Base-by-base conservation (phyloP, 2,113 vertebrate species). In the Misgurnus anguillicaudatus region DNA sequence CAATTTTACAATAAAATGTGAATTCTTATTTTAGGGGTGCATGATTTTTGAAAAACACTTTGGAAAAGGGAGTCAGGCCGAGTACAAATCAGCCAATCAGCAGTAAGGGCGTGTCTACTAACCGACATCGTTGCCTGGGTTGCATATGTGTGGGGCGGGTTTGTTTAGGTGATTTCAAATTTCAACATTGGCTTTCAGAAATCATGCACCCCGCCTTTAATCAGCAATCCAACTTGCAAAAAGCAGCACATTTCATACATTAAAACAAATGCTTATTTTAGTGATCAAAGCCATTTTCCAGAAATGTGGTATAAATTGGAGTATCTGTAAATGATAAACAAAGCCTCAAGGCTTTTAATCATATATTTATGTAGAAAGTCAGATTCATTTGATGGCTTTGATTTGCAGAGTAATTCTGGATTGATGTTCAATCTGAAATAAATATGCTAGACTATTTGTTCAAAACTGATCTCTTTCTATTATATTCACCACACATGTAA, bases 381-480 rank as follows among this genome's bases (percentile, higher is more conserved):
- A 8, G 1, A 17, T 66, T 78, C 13, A 55, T 78, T 82, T 72
- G 4, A 60, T 19, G 4, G 48, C 65, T 6, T 42, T 66, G 51
- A 45, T 66, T 47, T 69, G 42, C 11, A 36, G 31, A 65, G 38
- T 3, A 42, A 31, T 24, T 24, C 17, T 77, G 68, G 55, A 66
- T 42, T 51, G 21, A 42, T 9, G 45, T 58, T 60, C 4, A 9
- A 17, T 41, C 48, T 63, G 19, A 36, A 47, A 21, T 9, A 16
- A 11, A 61, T 55, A 55, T 62, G 24, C 21, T 63, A 42, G 48
- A 55, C 2, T 39, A n/a, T 9, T 14, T 48, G 69, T 77, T 58
- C 17, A 76, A 64, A 79, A 47, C 47, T 41, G 42, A 72, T 71
- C 17, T 55, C 58, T 75, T 5, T 14, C 41, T 41, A 14, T 39